Base-by-base conservation (phyloP, 2,888 invertebrate genomes). In the Oegoconia quadripuncta region DNA sequence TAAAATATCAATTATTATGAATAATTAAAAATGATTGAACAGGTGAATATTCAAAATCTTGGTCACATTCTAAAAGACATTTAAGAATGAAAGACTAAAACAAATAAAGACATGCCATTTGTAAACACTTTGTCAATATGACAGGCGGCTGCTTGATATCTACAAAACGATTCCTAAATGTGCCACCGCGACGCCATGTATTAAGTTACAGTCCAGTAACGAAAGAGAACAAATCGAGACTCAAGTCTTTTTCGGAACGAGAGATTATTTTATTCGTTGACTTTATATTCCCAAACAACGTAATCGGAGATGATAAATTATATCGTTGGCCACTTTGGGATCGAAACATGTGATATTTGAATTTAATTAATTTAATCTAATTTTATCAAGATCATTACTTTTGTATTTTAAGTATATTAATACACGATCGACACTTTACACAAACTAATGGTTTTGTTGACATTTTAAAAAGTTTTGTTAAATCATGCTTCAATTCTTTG, bases 191-290 rank as follows among this genome's bases (percentile, higher is more conserved):
- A 68, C 68, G 67, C 68, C 60, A 65, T 67, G 72, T 79, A 76
- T 79, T 67, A 70, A 70, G 67, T 78, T 77, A 76, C 71, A 68
- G 67, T 65, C 62, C 54, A 48, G 57, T 59, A 52, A 60, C 61
- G 61, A 55, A 66, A 69, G 64, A 72, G 74, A 76, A 74, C 60
- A 65, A 68, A 69, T 64, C 55, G 56, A 55, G 51, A 60, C 61
- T 57, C 62, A 65, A 71, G 73, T 70, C 63, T 64, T 59, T 64
- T 64, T 67, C 55, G 42, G 44, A 45, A 55, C 52, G 43, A 45
- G 48, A 67, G 62, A 74, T 75, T 67, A 74, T 69, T 74, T 75
- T 71, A 75, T 73, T 70, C 66, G 56, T 55, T 47, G 64, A 63
- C 55, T 73, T 67, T 67, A 69, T 66, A 67, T 65, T 70, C 71